Evolutionary conservation across 2,888 invertebrate species (phyloP).

Genomic region (Agrotis ipsilon): DNA sequence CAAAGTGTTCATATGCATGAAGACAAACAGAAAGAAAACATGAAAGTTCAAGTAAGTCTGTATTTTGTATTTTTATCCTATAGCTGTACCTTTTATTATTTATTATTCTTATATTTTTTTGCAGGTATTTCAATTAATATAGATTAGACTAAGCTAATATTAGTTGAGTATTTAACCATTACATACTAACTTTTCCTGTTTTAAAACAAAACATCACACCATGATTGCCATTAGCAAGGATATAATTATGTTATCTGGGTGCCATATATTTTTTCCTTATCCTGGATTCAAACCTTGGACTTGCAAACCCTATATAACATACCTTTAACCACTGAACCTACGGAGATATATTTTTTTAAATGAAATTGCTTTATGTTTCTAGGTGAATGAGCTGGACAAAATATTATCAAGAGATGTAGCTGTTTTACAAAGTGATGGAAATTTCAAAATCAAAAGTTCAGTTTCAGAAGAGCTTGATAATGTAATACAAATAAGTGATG

Average conservation of each 20-base stretch:
- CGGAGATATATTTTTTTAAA: background rate
- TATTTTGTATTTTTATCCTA: background rate
- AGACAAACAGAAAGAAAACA: conserved; percentile 83
- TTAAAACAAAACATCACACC: background rate
- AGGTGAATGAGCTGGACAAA: conserved; percentile 92
- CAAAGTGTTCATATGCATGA: conserved; percentile 89
- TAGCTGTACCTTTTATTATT: no score
- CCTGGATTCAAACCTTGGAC: conserved; percentile 1
- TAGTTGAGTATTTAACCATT: background rate
- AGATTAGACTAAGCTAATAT: conserved; percentile 6
- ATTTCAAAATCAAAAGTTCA: conserved; percentile 82
- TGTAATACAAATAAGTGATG: conserved; percentile 89
- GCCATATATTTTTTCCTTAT: background rate
- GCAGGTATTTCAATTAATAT: conserved; percentile 5
- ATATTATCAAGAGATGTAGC: conserved; percentile 91
- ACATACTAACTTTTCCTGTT: background rate
- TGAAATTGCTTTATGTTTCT: conserved; percentile 25
- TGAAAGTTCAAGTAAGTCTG: conserved; percentile 91
- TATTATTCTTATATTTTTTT: no score
- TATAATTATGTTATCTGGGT: conserved; percentile 2
- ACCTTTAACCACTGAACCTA: conserved; percentile 14
- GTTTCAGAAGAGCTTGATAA: conserved; percentile 73
- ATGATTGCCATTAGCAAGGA: background rate
- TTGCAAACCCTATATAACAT: background rate
- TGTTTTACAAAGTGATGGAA: conserved; percentile 93